Evolutionary conservation across 2,888 invertebrate genomes (phyloP).

Genomic region (Eledone cirrhosa): DNA sequence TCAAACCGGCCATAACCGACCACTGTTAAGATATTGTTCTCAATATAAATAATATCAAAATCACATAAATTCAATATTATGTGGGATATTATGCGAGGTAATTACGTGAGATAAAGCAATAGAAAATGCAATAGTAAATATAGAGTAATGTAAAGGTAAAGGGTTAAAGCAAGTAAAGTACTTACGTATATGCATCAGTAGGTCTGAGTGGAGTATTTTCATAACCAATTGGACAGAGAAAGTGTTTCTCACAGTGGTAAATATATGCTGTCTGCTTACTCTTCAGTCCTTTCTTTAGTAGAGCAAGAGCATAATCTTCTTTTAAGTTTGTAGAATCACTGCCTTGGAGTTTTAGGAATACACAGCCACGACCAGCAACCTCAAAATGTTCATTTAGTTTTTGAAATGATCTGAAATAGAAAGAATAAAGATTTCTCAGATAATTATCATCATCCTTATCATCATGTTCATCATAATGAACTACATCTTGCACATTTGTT

Average conservation of each 20-base stretch:
- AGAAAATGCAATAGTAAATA: too few relatives aligned
- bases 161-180: too few relatives aligned
- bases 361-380: slow-evolving; percentile 55
- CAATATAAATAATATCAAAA: too few relatives aligned
- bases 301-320: slow-evolving; percentile 10
- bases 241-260: slow-evolving; percentile 65
- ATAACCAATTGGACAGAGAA: slow-evolving; percentile 63
- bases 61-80: too few relatives aligned
- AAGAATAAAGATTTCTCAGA: neutral
- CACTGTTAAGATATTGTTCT: too few relatives aligned
- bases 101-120: too few relatives aligned
- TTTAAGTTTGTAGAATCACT: slow-evolving; percentile 49
- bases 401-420: slow-evolving; percentile 58
- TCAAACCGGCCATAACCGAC: too few relatives aligned
- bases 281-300: slow-evolving; percentile 54
- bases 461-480: too few relatives aligned
- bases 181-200: slow-evolving; percentile 58
- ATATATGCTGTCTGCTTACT: slow-evolving; percentile 55
- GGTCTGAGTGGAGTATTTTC: slow-evolving; percentile 56
- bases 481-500: too few relatives aligned
- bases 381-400: slow-evolving; percentile 56
- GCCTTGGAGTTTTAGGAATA: slow-evolving; percentile 62
- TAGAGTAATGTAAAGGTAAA: too few relatives aligned
- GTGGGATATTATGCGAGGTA: too few relatives aligned
- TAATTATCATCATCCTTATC: too few relatives aligned